Evolutionary conservation across 2,888 invertebrate genomes (phyloP).

Genomic region (Hirtodrosophila histrioides): DNA sequence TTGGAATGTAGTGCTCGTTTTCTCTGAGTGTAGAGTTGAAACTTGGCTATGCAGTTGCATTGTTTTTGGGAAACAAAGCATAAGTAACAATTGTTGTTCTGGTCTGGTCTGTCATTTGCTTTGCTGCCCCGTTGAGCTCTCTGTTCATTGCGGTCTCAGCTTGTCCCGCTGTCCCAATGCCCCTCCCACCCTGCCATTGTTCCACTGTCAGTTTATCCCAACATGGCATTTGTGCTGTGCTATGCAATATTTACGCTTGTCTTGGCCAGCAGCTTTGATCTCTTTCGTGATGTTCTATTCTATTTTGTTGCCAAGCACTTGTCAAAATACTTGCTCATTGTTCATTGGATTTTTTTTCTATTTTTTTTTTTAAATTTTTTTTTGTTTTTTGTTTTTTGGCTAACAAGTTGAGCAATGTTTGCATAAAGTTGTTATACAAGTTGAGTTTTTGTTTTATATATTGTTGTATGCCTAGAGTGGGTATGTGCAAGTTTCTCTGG

Average conservation of each 20-base stretch:
- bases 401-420: conserved; percentile 54
- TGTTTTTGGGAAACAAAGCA: conserved; percentile 41
- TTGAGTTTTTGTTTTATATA: conserved; percentile 14
- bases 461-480: conserved; percentile 9
- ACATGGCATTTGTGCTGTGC: conserved; percentile 65
- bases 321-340: conserved; percentile 71
- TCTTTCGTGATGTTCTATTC: conserved; percentile 56
- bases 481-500: conserved; percentile 16
- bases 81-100: conserved; percentile 55
- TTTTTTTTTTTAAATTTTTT: background rate
- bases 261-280: conserved; percentile 73
- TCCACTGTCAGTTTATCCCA: conserved; percentile 58
- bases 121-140: conserved; percentile 59
- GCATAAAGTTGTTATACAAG: conserved; percentile 48
- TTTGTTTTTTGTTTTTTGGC: conserved; percentile 42
- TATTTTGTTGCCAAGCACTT: conserved; percentile 58
- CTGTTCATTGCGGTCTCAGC: conserved; percentile 52
- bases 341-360: conserved; percentile 27
- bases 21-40: conserved; percentile 16
- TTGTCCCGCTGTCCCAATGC: background rate
- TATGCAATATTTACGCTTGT: conserved; percentile 79
- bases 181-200: background rate
- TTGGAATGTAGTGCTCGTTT: background rate
- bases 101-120: conserved; percentile 63
- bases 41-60: conserved; percentile 32